Percentiles rank a stretch among this genome's conserved stretches.
Conservation (phyloP, 2,113 vertebrate genomes). For the Lanius ludovicianus region DNA sequence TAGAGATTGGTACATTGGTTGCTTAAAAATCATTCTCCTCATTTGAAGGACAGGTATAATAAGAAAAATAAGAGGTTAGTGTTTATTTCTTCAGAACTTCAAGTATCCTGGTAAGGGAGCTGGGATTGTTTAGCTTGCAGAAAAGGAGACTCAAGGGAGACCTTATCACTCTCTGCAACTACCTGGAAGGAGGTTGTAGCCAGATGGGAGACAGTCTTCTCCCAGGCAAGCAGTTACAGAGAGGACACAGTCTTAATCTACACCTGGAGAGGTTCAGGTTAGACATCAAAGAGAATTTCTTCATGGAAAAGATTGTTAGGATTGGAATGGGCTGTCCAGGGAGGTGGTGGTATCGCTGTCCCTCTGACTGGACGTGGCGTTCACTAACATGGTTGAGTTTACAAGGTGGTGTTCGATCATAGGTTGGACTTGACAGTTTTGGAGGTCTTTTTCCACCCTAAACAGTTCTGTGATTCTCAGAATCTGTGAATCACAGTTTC, state of each 20-base stretch:
- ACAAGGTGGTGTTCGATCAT: fast-evolving
- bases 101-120: neutral
- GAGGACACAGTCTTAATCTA: neutral
- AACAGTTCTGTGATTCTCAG: neutral
- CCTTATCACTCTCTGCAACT: neutral
- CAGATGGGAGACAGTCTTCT: neutral
- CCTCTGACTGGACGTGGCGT: neutral
- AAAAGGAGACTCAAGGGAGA: neutral
- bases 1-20: neutral
- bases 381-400: neutral
- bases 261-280: neutral
- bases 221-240: neutral
- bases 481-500: neutral
- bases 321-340: neutral
- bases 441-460: neutral
- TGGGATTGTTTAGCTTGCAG: neutral
- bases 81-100: neutral
- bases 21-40: neutral
- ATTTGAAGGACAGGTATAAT: neutral
- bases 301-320: neutral
- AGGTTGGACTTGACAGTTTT: neutral
- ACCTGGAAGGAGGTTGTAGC: neutral
- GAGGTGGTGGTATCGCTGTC: neutral
- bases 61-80: neutral
- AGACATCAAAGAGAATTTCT: neutral